Base-by-base conservation (phyloP, 2,888 invertebrate species). In the Lasioglossum leucozonium region DNA sequence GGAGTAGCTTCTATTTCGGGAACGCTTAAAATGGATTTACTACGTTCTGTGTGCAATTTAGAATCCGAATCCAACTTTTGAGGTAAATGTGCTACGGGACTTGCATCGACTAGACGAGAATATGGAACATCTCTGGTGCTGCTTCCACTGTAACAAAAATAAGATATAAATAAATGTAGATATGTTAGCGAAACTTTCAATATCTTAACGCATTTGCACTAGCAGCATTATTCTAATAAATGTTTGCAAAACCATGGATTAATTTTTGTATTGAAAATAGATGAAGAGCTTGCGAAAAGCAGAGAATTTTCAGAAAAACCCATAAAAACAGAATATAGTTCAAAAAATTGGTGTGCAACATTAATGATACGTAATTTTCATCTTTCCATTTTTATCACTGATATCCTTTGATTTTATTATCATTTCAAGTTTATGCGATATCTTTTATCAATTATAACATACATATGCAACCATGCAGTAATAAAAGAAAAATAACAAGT, bases 41-140 rank as follows among this genome's bases (percentile, higher is more conserved):
- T 95, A 22, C 94, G 92, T 77, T 96, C 96, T 26, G 95, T 97
- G 93, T 96, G 97, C 69, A 96, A 95, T 95, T 96, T 97, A 0
- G 97, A 97, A 92, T 97, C 97, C 77, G 97, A 97, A 90, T 97
- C 97, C 72, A 97, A 96, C 95, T 97, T 97, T 0, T 96, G 95
- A 88, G 95, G 96, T 94, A 95, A 91, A 62, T 94, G 95, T 86
- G 88, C 95, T 65, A 94, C 94, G 0, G 96, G 95, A 92, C 97
- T 97, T 0, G 96, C 95, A 91, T 98, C 98, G 10, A 98, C 96
- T 77, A 98, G 95, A 58, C 98, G 96, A 4, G 98, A 97, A 93
- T 98, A 98, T 0, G 98, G 98, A 22, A 98, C 98, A 91, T 97
- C 97, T 88, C 96, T 96, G 86, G 95, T 95, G 37, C 95, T 96